Evolutionary conservation across 2,888 invertebrate species (phyloP).

Genomic region (Perizoma affinitatum): DNA sequence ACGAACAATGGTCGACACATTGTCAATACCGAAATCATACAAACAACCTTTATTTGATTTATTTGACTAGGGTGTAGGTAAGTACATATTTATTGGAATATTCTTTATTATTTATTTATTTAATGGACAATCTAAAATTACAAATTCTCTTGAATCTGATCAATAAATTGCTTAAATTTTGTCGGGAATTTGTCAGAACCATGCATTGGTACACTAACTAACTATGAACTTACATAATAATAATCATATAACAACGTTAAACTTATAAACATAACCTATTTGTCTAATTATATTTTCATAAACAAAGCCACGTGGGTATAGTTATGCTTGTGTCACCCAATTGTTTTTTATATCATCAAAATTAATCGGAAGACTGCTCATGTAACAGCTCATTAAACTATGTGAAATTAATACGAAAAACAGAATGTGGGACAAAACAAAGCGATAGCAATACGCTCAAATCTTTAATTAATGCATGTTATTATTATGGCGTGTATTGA

Average conservation of each 20-base stretch:
- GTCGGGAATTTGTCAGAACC: not conserved
- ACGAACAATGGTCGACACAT: slow-evolving; percentile 65
- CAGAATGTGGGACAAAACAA: not conserved
- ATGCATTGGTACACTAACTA: not conserved
- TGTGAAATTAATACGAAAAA: not conserved
- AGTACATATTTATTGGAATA: no score
- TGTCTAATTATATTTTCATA: slow-evolving; percentile 3
- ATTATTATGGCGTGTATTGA: no score
- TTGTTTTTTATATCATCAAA: not conserved
- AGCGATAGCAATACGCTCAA: not conserved
- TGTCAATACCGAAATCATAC: slow-evolving; percentile 30
- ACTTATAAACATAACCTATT: slow-evolving; percentile 11
- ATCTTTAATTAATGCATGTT: not conserved
- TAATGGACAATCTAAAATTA: not conserved
- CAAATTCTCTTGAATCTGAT: not conserved
- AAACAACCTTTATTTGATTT: slow-evolving; percentile 49
- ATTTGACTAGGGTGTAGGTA: not conserved
- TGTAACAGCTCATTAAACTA: not conserved
- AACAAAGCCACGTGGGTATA: slow-evolving; percentile 27
- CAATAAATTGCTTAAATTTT: not conserved
- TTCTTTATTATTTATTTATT: no score
- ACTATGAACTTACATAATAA: not conserved
- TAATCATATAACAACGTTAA: no score
- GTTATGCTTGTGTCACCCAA: not conserved
- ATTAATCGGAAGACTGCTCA: not conserved